Evolutionary conservation across 2,888 invertebrate species (phyloP), one percentile per base, ranked within the genome.

Genomic region (Hypsopygia costalis): DNA sequence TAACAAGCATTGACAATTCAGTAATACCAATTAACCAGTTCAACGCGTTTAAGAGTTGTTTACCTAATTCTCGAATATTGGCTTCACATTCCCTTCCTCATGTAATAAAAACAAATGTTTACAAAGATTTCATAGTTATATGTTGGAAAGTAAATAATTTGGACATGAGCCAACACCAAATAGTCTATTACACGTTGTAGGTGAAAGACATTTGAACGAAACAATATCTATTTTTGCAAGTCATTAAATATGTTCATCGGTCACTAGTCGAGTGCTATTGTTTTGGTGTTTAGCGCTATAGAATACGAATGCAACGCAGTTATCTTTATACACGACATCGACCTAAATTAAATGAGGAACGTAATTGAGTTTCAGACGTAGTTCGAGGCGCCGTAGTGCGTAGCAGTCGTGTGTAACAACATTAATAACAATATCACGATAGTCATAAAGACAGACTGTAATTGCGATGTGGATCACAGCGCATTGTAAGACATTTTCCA

Each of bases 131-230:
- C 52, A 49, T 43, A 47, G 47, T 47, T 48, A 50, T 59, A 68
- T 64, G 56, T 64, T 45, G 62, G 65, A 71, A n/a, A 72, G 67
- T 68, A 64, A 65, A 75, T 71, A 60, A 64, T 67, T 79, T 87
- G 86, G 86, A 74, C 36, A 36, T 16, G 42, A 31, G 79, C 86
- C 86, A 87, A 79, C 69, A 68, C 62, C 66, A 69, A 69, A 75
- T 68, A 64, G 67, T 70, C 64, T 69, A 69, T 60, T 67, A 69
- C 68, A 69, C 61, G 59, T 55, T 55, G 63, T 72, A 80, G 83
- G 76, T 82, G 76, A 83, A 81, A 77, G 83, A 82, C 85, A 80
- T 77, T 73, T 60, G 52, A 55, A 64, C 63, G 62, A 65, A 70
- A 69, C 67, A 58, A 51, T 38, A 53, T 70, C 80, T 82, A 82